Evolutionary conservation across 1,140 invertebrate genomes (phyloP), one percentile per base, ranked within the genome.

Genomic region (Drosophila biarmipes): DNA sequence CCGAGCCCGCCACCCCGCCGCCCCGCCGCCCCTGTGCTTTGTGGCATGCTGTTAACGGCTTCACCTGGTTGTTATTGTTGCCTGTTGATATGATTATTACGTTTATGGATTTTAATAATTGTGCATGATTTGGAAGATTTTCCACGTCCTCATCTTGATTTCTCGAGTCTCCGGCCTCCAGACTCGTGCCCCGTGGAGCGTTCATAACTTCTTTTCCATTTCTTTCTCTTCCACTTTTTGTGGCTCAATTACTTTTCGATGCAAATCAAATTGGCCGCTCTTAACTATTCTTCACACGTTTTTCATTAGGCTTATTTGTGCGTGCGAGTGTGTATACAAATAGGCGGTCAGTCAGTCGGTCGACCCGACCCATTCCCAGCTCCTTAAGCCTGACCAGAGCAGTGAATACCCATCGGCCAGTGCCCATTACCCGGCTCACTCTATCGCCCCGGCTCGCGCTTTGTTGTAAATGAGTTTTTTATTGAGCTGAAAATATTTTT

Each of bases 81-180:
- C 77, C 81, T 84, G 79, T 89, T 87, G 84, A 87, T 87, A 89
- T 77, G 84, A 89, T 89, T 87, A 87, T 87, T 90, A 90, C 78
- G 78, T 82, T 90, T 79, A 90, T 90, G 80, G 86, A 89, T 89
- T 90, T 91, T 90, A 90, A 91, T 91, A 91, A 91, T 91, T 91
- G 82, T 91, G 86, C 87, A 91, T 91, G 90, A 91, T 91, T 90
- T 79, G 81, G 52, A 73, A 81, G 68, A 86, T 91, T 91, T 84
- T 74, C 63, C 64, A 68, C 63, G 37, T 53, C 67, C 53, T 59
- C 37, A 31, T 68, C 27, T 42, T 15, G 49, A 45, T 27, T 35
- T 54, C 11, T 37, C 17, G 24, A 17, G 15, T 24, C 19, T 1
- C 27, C 10, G n/a, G 14, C 21, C 21, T 40, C 8, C 24, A 15